These are phyloP conservation scores for Neocrepidodera transversa DNA, from an alignment of 2,888 invertebrate species.

Conservation along the genomic window DNA sequence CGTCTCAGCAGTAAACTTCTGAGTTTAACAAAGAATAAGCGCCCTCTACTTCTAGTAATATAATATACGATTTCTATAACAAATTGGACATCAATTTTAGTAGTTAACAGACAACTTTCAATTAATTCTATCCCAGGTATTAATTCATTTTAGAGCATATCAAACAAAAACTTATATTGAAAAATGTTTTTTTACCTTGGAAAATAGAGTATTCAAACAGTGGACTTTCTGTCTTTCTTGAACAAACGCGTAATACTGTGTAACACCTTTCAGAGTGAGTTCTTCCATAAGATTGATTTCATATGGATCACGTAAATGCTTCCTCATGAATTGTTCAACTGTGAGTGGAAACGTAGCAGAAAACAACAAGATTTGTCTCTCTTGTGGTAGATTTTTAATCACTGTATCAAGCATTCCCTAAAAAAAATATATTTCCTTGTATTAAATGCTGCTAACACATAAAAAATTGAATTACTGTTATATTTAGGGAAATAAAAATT, in stretches of 20 bases:
- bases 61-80: too few relatives aligned
- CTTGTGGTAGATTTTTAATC: constrained; percentile 89
- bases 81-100: too few relatives aligned
- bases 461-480: too few relatives aligned
- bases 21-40: too few relatives aligned
- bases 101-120: too few relatives aligned
- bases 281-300: constrained; percentile 99
- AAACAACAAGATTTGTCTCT: constrained; percentile 97
- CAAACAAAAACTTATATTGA: constrained; percentile 12
- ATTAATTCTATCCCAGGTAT: too few relatives aligned
- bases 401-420: constrained; percentile 92
- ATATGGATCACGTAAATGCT: constrained; percentile 96
- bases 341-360: constrained; percentile 99
- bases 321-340: constrained; percentile 98
- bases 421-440: too few relatives aligned
- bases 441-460: too few relatives aligned
- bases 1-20: too few relatives aligned
- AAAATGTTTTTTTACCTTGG: constrained; percentile 74
- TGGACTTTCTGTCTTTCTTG: constrained; percentile 99
- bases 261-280: constrained; percentile 97
- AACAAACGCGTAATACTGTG: constrained; percentile 99
- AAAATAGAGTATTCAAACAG: constrained; percentile 98
- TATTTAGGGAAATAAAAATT: too few relatives aligned
- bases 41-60: too few relatives aligned
- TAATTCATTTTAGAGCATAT: constrained; percentile 24